Conservation (phyloP, 37 sponge, comb jelly and placozoan species). For the Theonella swinhoei region DNA sequence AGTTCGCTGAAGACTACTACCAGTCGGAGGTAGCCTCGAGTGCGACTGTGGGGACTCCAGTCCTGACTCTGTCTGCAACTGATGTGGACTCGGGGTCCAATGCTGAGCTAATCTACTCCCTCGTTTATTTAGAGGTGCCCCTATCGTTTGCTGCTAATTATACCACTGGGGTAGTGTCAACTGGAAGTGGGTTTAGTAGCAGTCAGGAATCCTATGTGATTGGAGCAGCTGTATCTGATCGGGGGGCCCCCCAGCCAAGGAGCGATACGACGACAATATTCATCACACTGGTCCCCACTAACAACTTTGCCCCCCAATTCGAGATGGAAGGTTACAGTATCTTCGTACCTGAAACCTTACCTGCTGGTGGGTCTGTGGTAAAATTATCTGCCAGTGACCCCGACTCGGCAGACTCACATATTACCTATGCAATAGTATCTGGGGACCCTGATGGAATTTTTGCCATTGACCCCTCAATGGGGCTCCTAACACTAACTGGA, state of each 20-base stretch:
- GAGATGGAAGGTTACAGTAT: conserved; percentile 31
- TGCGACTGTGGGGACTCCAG: conserved; percentile 43
- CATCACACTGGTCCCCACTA: conserved; percentile 42
- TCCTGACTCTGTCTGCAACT: conserved; percentile 37
- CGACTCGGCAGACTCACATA: background rate
- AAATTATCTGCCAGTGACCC: conserved; percentile 62
- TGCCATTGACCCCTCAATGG: conserved; percentile 44
- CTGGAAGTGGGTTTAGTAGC: conserved; percentile 3
- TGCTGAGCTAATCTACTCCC: conserved; percentile 58
- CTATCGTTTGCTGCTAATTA: conserved; percentile 48
- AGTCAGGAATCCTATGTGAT: conserved; percentile 3
- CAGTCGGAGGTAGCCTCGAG: conserved; percentile 14
- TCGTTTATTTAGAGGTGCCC: conserved; percentile 41
- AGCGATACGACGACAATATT: conserved; percentile 24
- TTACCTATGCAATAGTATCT: conserved; percentile 37
- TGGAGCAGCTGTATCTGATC: conserved; percentile 60
- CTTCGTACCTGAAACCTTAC: conserved; percentile 51
- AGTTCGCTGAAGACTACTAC: conserved; percentile 49
- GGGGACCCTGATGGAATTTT: conserved; percentile 53
- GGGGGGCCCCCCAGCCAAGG: conserved; percentile 59
- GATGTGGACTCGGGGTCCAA: conserved; percentile 79
- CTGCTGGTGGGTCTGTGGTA: conserved; percentile 24
- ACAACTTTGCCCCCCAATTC: conserved; percentile 67
- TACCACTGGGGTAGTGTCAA: conserved; percentile 51
- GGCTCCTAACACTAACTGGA: conserved; percentile 26